A percentile compares a stretch with the other conserved stretches of the same genome.
Conservation (phyloP, 2,113 vertebrate genomes). For the Sus scrofa region DNA sequence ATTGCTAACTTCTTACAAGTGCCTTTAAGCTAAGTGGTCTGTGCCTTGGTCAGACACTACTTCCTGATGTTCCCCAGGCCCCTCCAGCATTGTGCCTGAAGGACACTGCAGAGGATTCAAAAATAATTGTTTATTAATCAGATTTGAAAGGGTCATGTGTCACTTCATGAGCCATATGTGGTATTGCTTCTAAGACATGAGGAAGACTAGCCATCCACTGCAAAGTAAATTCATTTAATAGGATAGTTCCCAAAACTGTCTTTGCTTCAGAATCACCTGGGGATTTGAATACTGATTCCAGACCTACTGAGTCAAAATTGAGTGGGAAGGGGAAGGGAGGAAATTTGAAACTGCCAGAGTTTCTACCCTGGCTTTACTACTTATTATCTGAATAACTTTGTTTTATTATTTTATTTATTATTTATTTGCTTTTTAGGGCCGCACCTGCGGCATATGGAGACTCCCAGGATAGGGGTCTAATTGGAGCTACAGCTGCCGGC, state of each 20-base stretch:
- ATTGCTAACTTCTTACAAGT: background rate
- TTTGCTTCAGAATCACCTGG: background rate
- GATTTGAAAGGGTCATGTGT: background rate
- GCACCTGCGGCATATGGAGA: too few species aligned
- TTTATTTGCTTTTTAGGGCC: too few species aligned
- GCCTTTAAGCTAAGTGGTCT: background rate
- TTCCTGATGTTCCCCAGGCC: background rate
- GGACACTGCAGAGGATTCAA: background rate
- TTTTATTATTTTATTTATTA: too few species aligned
- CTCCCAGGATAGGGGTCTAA: too few species aligned
- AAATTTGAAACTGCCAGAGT: constrained; percentile 20
- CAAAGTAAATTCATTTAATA: background rate
- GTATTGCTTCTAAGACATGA: background rate
- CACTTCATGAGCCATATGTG: background rate
- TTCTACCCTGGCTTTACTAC: background rate
- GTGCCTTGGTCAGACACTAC: background rate
- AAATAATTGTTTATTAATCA: background rate
- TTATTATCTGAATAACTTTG: background rate
- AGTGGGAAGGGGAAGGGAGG: background rate
- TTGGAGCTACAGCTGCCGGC: too few species aligned
- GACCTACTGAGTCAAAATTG: background rate
- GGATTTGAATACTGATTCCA: background rate
- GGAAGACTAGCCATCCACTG: background rate
- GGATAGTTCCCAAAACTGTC: background rate
- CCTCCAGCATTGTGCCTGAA: background rate